Evolutionary conservation across 2,797 vertebrate genomes (phyloP).

Genomic region (Gambusia yucatana): DNA sequence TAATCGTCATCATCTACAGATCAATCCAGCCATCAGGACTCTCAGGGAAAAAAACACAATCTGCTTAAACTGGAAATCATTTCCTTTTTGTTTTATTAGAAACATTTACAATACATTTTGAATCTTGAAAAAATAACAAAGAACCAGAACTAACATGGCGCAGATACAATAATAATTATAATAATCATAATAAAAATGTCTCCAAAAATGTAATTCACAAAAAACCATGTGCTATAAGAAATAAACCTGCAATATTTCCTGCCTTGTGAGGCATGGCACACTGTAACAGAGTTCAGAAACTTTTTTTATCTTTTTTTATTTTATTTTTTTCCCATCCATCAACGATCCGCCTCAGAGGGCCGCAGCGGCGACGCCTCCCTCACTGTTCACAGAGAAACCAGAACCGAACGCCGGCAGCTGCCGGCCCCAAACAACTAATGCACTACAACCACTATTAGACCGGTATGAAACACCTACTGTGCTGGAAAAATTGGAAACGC

Average conservation of each 20-base stretch:
- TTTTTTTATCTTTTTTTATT: constrained; percentile 58
- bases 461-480: constrained; percentile 84
- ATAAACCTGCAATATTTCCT: constrained; percentile 83
- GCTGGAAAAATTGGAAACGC: constrained; percentile 84
- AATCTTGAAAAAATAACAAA: constrained; percentile 86
- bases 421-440: constrained; percentile 83
- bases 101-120: constrained; percentile 90
- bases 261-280: constrained; percentile 76
- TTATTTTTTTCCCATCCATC: constrained; percentile 61
- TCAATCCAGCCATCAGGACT: constrained; percentile 2
- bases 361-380: constrained; percentile 72
- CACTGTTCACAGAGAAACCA: constrained; percentile 82
- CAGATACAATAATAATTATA: constrained; percentile 86
- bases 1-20: constrained; percentile 7
- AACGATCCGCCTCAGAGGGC: constrained; percentile 75
- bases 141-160: constrained; percentile 87
- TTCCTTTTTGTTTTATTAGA: constrained; percentile 88
- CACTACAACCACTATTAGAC: constrained; percentile 86
- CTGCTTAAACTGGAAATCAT: constrained; percentile 60
- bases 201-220: constrained; percentile 82
- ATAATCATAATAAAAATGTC: constrained; percentile 81
- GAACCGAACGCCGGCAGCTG: constrained; percentile 80
- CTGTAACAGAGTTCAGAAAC: constrained; percentile 80
- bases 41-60: not conserved
- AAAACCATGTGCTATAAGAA: constrained; percentile 85